Conservation (phyloP, 2,113 vertebrate species). For the Hemichromis elongatus region DNA sequence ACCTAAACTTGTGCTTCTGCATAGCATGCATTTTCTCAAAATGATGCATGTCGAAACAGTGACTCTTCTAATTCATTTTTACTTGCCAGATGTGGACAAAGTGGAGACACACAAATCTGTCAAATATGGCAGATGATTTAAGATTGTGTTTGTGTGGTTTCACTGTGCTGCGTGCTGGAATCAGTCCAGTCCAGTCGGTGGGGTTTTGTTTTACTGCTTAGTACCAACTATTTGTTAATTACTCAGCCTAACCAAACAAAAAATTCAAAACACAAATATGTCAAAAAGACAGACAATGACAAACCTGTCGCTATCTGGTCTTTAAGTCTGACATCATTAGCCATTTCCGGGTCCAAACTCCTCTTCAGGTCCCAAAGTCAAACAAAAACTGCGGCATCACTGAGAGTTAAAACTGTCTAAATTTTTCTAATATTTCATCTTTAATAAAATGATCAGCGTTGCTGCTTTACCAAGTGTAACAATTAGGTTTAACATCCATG, state of each 20-base stretch:
- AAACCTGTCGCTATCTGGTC: neutral
- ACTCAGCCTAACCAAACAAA: neutral
- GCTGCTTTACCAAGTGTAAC: neutral
- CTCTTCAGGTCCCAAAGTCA: neutral
- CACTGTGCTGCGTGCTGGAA: neutral
- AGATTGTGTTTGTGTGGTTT: neutral
- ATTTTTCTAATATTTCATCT: neutral
- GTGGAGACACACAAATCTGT: neutral
- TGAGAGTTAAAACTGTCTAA: neutral
- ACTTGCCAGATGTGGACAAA: neutral
- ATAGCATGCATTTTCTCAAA: neutral
- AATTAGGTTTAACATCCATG: neutral
- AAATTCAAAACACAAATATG: neutral
- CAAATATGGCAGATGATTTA: neutral
- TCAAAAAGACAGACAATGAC: neutral
- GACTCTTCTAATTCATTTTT: neutral
- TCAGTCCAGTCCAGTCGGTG: neutral
- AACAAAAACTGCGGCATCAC: rapidly evolving
- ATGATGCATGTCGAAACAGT: neutral
- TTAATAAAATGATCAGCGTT: neutral
- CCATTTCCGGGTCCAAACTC: neutral
- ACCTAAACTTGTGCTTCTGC: neutral
- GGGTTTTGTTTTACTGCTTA: neutral
- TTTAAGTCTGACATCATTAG: neutral
- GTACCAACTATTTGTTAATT: neutral